Evolutionary conservation across 2,113 vertebrate species (phyloP), one percentile per base, ranked within the genome.

Genomic region (Spilogale gracilis): DNA sequence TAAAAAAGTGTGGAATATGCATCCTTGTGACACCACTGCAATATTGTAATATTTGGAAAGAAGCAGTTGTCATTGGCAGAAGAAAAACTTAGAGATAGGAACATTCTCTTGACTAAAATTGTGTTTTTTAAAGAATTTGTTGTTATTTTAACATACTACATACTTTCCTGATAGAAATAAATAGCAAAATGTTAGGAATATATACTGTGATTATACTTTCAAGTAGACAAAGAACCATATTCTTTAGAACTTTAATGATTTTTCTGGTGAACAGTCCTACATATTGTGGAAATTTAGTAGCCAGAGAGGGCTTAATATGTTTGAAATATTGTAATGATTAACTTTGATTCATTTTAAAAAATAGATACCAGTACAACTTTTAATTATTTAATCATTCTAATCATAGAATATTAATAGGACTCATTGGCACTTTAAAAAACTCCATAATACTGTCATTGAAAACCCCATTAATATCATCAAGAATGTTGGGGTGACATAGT

Each of bases 281-380:
- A 8, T 93, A 32, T 73, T 92, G 30, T 97, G 0, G 4, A 96
- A 97, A 96, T 58, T 10, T 17, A 97, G 78, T 43, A 60, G 43
- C 67, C 79, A 97, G 0, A 45, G 27, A 89, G 27, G 95, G 54
- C 6, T 96, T 86, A 97, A 89, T 54, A 81, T 21, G 45, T 86
- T 17, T 54, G 20, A 92, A 97, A 96, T 83, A 50, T 65, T 76
- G 95, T 48, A 79, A 73, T 76, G 14, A 97, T 38, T 78, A 90
- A 93, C 88, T 54, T 71, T 81, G 76, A 61, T 69, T 76, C 52
- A 95, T 89, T 96, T 94, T 95, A 96, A 97, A 96, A 90, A 81
- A 82, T 95, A 92, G 2, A 89, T 17, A 30, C 2, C 9, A 94
- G 88, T 97, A 52, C 0, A 94, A 69, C 80, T 96, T 71, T 94